A percentile compares a stretch with the other conserved stretches of the same genome.
These are phyloP conservation scores for Chaunax sp. DNA, from an alignment of 2,797 vertebrate genomes.

Conservation along the genomic window DNA sequence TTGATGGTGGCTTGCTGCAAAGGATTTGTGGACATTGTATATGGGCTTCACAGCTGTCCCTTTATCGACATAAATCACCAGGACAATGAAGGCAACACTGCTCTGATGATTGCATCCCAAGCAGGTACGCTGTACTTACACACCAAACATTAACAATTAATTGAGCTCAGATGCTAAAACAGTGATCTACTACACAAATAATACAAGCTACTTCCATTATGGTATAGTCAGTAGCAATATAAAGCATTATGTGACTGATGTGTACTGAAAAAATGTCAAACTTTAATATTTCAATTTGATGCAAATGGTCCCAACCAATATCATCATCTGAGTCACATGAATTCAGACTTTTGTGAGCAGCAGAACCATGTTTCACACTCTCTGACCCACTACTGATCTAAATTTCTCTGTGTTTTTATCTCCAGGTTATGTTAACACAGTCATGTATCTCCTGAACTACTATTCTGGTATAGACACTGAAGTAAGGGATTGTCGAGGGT, in stretches of 20 bases:
- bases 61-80: slow-evolving; percentile 89
- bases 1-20: slow-evolving; percentile 90
- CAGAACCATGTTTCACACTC: background rate
- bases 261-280: background rate
- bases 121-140: slow-evolving; percentile 74
- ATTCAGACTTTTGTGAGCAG: background rate
- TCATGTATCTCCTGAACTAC: slow-evolving; percentile 91
- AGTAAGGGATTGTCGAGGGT: slow-evolving; percentile 84
- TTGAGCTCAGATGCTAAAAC: slow-evolving; percentile 8
- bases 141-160: slow-evolving; percentile 2
- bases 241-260: background rate
- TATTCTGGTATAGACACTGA: slow-evolving; percentile 85
- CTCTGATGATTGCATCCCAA: slow-evolving; percentile 92
- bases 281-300: background rate
- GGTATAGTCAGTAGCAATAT: background rate
- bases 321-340: background rate
- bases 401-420: slow-evolving; percentile 30
- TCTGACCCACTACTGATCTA: background rate
- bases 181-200: background rate
- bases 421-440: slow-evolving; percentile 85
- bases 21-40: slow-evolving; percentile 86
- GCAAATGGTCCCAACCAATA: background rate
- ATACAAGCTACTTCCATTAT: background rate
- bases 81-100: slow-evolving; percentile 93
- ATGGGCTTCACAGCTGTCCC: slow-evolving; percentile 84